Evolutionary conservation across 2,113 vertebrate species (phyloP).

Genomic region (Paradoxurus hermaphroditus): DNA sequence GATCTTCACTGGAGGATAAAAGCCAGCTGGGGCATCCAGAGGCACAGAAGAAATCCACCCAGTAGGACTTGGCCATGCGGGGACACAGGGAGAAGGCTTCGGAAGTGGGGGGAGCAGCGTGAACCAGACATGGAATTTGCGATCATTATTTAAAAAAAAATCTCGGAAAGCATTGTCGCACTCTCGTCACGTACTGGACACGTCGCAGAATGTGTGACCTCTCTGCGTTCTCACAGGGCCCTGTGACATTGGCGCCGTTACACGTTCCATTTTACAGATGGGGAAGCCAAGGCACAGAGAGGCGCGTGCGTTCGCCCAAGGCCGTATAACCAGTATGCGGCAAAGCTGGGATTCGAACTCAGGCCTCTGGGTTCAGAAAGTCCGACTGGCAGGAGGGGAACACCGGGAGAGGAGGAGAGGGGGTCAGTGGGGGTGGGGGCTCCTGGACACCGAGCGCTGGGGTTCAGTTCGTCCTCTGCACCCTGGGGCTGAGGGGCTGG

Average conservation of each 20-base stretch:
- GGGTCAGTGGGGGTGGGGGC: not conserved
- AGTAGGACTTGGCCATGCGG: not conserved
- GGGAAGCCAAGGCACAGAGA: not conserved
- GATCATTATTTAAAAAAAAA: not conserved
- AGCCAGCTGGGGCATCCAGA: not conserved
- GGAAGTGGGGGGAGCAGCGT: not conserved
- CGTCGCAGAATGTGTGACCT: not conserved
- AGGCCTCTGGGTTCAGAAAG: not conserved
- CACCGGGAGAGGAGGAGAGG: not conserved
- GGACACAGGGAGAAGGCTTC: not conserved
- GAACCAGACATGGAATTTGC: not conserved
- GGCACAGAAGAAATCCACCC: not conserved
- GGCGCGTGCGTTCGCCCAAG: not conserved
- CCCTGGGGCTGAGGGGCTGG: not conserved
- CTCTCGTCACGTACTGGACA: rapidly evolving
- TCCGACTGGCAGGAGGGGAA: not conserved
- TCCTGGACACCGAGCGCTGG: not conserved
- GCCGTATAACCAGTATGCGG: not conserved
- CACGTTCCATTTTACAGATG: not conserved
- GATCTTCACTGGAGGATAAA: not conserved
- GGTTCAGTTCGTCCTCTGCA: not conserved
- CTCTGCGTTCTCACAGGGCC: not conserved
- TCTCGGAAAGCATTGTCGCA: not conserved
- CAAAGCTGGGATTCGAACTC: not conserved
- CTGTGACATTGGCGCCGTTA: not conserved